Base-by-base conservation (phyloP, 1,140 invertebrate species). In the Danaus melanippus region DNA sequence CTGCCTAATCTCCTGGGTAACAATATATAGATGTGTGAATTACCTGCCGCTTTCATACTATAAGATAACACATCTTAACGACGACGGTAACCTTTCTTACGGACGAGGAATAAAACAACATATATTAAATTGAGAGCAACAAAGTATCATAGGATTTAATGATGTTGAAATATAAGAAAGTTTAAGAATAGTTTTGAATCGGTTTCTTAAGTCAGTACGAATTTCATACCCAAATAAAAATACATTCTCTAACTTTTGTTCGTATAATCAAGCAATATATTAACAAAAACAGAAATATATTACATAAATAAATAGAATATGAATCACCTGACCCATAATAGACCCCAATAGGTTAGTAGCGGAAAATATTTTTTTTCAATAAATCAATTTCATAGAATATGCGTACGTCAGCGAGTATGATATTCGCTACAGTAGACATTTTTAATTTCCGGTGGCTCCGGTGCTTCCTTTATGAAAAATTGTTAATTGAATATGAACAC, bases 401-500 rank as follows among this genome's bases (percentile, higher is more conserved):
- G 60, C 63, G 58, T 64, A 58, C 39, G 56, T 66, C 62, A 52
- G 58, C 46, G 61, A 59, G 58, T 46, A 56, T 60, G 56, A 65
- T 62, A 61, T 62, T 64, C 58, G 60, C 56, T 59, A 72, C 62
- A 67, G 70, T 64, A 74, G 74, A 78, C 76, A 75, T 78, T 84
- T 78, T 82, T 83, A 81, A 84, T 84, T 84, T 81, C 79, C 76
- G 78, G 74, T 61, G 58, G 69, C 66, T 67, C 69, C 59, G 64
- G 53, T 66, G 69, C 66, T 75, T 83, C 79, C 79, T 68, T 58
- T 58, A 59, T 69, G 78, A 82, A 84, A 79, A 81, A 81, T 67
- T 80, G 77, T 75, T 78, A 78, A 82, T 80, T 82, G 71, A 78
- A 79, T 74, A 64, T 74, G 64, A 68, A 55, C 64, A 60, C 56